Conservation (phyloP, 2,113 vertebrate species). For the Poicephalus meyeri region DNA sequence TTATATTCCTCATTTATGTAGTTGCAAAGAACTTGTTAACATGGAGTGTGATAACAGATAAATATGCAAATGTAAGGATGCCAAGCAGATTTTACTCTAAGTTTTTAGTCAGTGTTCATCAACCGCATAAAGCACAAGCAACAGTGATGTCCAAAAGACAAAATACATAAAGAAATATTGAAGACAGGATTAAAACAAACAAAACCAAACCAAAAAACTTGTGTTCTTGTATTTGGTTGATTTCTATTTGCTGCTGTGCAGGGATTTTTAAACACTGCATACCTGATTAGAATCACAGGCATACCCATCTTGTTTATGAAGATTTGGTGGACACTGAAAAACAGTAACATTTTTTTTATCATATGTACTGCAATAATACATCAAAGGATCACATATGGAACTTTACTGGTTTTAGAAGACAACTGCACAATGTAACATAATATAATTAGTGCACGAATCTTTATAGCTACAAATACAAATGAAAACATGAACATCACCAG, state of each 20-base stretch:
- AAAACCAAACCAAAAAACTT: not conserved
- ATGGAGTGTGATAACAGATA: not conserved
- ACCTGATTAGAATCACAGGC: conserved; percentile 93
- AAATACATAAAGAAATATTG: not conserved
- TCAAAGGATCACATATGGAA: not conserved
- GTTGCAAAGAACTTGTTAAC: not conserved
- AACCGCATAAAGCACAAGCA: not conserved
- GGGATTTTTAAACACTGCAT: not conserved
- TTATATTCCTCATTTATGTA: not conserved
- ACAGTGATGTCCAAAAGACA: not conserved
- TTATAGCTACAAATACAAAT: not conserved
- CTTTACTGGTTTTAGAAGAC: not conserved
- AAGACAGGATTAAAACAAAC: not conserved
- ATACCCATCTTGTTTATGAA: conserved; percentile 98
- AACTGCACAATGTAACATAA: not conserved
- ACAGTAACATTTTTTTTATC: not conserved
- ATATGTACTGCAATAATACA: not conserved
- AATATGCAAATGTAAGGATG: not conserved
- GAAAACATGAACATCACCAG: not conserved
- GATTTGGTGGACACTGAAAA: conserved; percentile 93
- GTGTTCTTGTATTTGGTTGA: not conserved
- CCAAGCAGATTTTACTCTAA: not conserved
- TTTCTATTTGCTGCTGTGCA: not conserved
- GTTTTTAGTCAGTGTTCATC: not conserved
- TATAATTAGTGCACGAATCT: not conserved